A percentile compares a stretch with the other conserved stretches of the same genome.
These are phyloP conservation scores for Dinoponera quadriceps DNA, from an alignment of 1,140 invertebrate species.

Conservation along the genomic window DNA sequence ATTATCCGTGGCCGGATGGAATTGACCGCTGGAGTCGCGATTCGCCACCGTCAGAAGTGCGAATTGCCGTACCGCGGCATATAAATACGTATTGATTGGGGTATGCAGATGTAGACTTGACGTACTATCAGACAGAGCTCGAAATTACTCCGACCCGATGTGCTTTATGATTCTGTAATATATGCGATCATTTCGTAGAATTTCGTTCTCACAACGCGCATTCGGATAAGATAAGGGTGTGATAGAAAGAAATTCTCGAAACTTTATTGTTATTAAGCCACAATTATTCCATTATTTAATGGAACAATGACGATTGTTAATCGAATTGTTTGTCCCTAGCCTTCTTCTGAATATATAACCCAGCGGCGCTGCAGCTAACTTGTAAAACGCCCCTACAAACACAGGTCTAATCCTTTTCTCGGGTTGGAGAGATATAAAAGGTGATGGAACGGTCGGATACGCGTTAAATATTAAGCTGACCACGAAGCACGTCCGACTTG, in stretches of 20 bases:
- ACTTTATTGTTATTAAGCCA: not conserved
- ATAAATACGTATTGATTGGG: not conserved
- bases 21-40: constrained; percentile 62
- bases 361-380: constrained; percentile 3
- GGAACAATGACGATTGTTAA: constrained; percentile 29
- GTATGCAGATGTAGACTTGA: not conserved
- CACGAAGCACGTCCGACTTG: constrained; percentile 59
- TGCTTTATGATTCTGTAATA: not conserved
- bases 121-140: not conserved
- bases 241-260: not conserved
- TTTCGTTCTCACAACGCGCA: not conserved
- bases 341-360: not conserved
- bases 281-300: not conserved
- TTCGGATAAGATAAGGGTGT: not conserved
- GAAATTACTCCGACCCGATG: not conserved
- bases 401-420: constrained; percentile 53
- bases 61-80: not conserved
- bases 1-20: constrained; percentile 69
- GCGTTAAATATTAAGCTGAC: constrained; percentile 82
- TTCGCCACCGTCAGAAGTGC: not conserved
- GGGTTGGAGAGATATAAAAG: constrained; percentile 76
- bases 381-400: constrained; percentile 26
- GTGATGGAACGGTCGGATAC: constrained; percentile 79
- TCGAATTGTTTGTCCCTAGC: constrained; percentile 37
- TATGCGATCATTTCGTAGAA: not conserved